Base-by-base conservation (phyloP, 2,797 vertebrate species). In the Danio jaintianensis region DNA sequence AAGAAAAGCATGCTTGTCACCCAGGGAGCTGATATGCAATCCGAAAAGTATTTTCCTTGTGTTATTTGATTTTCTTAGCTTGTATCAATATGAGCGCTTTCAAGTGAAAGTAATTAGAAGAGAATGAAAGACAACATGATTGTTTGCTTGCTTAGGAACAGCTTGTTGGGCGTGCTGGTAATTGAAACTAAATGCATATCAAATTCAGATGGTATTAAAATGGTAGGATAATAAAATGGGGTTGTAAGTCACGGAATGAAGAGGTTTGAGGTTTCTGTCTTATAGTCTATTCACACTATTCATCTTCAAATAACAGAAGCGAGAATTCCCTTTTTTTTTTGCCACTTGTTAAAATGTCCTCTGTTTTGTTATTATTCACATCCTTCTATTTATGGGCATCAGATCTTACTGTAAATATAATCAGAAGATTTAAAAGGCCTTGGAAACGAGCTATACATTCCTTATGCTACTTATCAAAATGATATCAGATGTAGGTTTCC, bases 311-410 rank as follows among this genome's bases (percentile, higher is more conserved):
- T 71, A 42, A 42, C 36, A 42, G 7, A 12, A 42, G 68, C 11
- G 10, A 15, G 18, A 43, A 72, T 45, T 13, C 11, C n/a, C 16
- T 58, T 45, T 78, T 52, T 55, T 43, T 81, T 62, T 77, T 78
- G 68, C 38, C 55, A 73, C 66, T 81, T 82, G 64, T 79, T 84
- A 62, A 82, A 84, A 76, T 48, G 52, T 77, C 67, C 29, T 43
- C 22, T 62, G 79, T 82, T 77, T 75, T 71, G 52, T 76, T 55
- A 47, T 80, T 71, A 80, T 80, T 55, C 72, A 80, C 80, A 80
- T 82, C 83, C 80, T 76, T 79, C 80, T 80, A 85, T 80, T 80
- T 80, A 77, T 73, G 48, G 73, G 68, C 47, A 75, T 42, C 50
- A 13, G 50, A 53, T 70, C 50, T 55, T 70, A 69, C 36, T 70